Percentiles rank a stretch among this genome's conserved stretches.
Evolutionary conservation across 2,113 vertebrate genomes (phyloP).

Genomic region (Ploceus nigricollis): DNA sequence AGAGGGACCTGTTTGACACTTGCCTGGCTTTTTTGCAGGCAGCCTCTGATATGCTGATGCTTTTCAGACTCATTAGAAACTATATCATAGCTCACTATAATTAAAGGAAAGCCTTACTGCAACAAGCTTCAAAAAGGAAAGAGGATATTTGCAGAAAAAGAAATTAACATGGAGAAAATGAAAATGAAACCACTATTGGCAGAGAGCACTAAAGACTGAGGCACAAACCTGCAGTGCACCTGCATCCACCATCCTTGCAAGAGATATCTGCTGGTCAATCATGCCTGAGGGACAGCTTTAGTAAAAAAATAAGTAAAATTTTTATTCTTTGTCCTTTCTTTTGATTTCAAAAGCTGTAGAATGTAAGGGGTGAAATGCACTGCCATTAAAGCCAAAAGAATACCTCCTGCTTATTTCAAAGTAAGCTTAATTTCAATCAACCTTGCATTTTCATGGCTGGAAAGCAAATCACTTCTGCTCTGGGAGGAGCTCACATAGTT

Average conservation of each 20-base stretch:
- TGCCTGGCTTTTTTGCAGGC: neutral
- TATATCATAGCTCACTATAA: neutral
- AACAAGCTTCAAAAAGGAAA: neutral
- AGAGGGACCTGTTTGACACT: neutral
- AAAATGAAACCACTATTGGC: neutral
- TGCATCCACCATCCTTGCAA: neutral
- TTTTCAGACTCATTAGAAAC: neutral
- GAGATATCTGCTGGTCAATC: neutral
- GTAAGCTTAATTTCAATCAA: neutral
- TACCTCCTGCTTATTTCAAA: neutral
- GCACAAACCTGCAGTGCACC: neutral
- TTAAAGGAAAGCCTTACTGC: neutral
- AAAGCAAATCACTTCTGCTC: neutral
- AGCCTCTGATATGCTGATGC: neutral
- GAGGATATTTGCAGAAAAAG: neutral
- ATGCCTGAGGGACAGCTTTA: neutral
- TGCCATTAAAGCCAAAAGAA: neutral
- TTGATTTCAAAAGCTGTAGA: neutral
- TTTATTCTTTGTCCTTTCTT: neutral
- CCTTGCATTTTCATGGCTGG: neutral
- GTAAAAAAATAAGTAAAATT: neutral
- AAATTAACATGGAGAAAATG: neutral
- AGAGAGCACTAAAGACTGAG: neutral
- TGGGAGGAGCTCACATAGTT: neutral
- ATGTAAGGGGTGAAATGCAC: neutral